These are phyloP conservation scores for Dissostichus mawsoni DNA, from an alignment of 2,113 vertebrate genomes.

Conservation along the genomic window DNA sequence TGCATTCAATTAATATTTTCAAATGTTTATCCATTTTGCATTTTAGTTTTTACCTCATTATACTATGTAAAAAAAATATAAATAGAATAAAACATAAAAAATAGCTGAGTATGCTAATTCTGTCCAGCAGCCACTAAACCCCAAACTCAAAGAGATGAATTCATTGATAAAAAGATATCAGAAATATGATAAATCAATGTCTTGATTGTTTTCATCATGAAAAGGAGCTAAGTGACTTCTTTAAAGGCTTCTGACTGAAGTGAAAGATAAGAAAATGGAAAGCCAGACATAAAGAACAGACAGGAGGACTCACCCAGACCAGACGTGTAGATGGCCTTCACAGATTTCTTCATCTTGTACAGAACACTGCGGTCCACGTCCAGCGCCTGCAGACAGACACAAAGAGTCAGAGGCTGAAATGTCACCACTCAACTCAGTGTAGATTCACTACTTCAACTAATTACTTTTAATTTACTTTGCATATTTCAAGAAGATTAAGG, in stretches of 20 bases:
- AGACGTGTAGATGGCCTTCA: constrained; percentile 97
- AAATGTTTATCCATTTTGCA: not conserved
- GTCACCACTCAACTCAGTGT: not conserved
- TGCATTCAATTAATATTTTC: not conserved
- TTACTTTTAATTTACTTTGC: not conserved
- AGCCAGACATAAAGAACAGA: not conserved
- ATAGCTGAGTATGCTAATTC: no score
- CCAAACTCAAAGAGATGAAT: not conserved
- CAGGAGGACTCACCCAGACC: constrained; percentile 92
- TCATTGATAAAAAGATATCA: not conserved
- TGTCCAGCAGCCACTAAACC: not conserved
- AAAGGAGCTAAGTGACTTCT: not conserved
- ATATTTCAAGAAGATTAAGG: not conserved
- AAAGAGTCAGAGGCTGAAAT: not conserved
- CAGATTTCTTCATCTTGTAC: constrained; percentile 99
- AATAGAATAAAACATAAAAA: not conserved
- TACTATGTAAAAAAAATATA: not conserved
- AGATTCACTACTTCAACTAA: not conserved
- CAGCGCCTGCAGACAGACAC: constrained; percentile 86
- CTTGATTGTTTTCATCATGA: no score
- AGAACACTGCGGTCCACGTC: constrained; percentile 98
- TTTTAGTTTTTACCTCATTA: not conserved
- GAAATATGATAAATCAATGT: not conserved
- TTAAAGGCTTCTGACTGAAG: not conserved
- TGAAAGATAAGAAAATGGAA: not conserved